Conservation (phyloP, 2,888 invertebrate species). For the Agrilus mali region DNA sequence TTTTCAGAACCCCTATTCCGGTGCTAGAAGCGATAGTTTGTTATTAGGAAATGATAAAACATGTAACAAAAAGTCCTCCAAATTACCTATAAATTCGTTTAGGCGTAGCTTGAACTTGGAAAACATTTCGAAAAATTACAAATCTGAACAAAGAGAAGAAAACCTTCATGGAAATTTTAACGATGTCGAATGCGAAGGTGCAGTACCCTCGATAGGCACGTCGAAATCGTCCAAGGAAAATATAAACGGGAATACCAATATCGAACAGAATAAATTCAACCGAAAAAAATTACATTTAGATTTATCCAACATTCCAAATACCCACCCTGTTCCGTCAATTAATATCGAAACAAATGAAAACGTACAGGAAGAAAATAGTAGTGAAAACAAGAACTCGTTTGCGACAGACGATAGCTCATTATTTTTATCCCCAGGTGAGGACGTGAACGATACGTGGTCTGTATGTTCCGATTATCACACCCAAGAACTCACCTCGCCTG, state of each 20-base stretch:
- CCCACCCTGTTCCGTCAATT: constrained; percentile 8
- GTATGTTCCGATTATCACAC: constrained; percentile 43
- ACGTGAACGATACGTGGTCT: constrained; percentile 50
- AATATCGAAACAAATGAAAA: constrained; percentile 10
- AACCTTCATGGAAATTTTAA: not conserved
- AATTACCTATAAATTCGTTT: constrained; percentile 28
- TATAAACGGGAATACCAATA: constrained; percentile 6
- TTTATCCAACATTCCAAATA: constrained; percentile 33
- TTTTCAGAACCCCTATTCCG: constrained; percentile 34
- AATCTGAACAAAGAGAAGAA: constrained; percentile 2
- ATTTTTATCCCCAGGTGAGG: constrained; percentile 48
- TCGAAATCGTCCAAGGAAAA: not conserved
- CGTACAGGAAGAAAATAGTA: constrained; percentile 14
- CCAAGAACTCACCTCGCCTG: constrained; percentile 34
- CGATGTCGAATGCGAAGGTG: constrained; percentile 3
- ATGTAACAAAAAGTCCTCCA: constrained; percentile 23
- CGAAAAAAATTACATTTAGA: constrained; percentile 48
- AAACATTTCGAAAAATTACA: constrained; percentile 18
- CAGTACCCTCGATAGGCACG: constrained; percentile 1
- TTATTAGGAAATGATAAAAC: constrained; percentile 12
- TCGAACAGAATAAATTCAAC: constrained; percentile 18
- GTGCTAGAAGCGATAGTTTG: constrained; percentile 35
- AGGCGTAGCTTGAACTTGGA: constrained; percentile 31
- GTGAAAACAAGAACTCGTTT: constrained; percentile 35
- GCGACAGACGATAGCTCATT: constrained; percentile 32